Base-by-base conservation (phyloP, 2,113 vertebrate species). In the Struthidea cinerea region DNA sequence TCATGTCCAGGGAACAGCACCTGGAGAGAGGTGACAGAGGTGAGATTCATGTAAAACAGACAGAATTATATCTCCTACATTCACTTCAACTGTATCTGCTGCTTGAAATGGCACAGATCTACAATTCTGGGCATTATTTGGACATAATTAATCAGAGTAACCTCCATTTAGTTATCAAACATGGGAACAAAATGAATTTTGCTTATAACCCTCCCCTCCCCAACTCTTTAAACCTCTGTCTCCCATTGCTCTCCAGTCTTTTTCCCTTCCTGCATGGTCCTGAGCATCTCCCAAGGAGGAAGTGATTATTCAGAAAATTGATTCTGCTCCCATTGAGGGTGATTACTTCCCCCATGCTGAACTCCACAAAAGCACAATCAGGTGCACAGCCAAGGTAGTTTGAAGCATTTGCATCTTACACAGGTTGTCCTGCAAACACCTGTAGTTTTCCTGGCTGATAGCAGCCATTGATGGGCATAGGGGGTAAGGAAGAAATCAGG, bases 281-380 rank as follows among this genome's bases (percentile, higher is more conserved):
- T 87, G 88, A 97, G 88, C 73, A 90, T 87, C 85, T 90, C 71
- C 78, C 67, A 67, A 86, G 75, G 87, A 93, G 67, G 74, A 76
- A 49, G 35, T 4, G 27, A 86, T 93, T 94, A 74, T 94, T 90
- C 92, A 63, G 90, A 89, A 64, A 77, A 93, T 84, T 67, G 76
- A 90, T 88, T 95, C 79, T 90, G 93, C 49, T 95, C 52, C 93
- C 37, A 71, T 17, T 84, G 92, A 93, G 86, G 79, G 80, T 81
- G 90, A 95, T 94, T 95, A 22, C 73, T 89, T 91, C 76, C 83
- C 92, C 83, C 96, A 94, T 94, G 90, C 93, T 96, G 96, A 93
- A 96, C 84, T 41, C 85, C 90, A 95, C 90, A 95, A 94, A 96
- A 89, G 96, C 96, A 94, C 92, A 95, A 96, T 96, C 96, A 95